These are phyloP conservation scores for Gorsachius goisagi DNA, from an alignment of 2,113 vertebrate species.

Conservation along the genomic window DNA sequence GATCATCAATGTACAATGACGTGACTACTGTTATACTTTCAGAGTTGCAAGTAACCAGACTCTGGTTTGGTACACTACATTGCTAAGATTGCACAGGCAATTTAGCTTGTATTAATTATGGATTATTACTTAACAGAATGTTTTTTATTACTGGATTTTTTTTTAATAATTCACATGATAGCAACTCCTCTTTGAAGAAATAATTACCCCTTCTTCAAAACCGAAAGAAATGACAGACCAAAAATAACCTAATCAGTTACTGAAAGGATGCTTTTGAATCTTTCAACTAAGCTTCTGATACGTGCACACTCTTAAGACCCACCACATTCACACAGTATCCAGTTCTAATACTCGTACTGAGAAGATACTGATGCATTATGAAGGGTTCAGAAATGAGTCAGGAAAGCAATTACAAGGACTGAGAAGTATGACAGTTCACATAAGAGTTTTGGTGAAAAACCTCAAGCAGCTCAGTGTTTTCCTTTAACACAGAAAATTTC, in stretches of 20 bases:
- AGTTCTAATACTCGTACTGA: neutral
- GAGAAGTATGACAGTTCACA: neutral
- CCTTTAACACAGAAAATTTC: neutral
- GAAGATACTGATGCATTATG: neutral
- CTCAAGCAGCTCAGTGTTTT: neutral
- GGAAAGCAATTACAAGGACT: neutral
- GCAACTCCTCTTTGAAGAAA: neutral
- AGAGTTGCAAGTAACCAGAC: neutral
- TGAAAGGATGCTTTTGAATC: neutral
- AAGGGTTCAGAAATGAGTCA: neutral
- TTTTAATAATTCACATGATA: neutral
- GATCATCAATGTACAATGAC: neutral
- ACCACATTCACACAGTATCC: neutral
- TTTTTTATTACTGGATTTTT: neutral
- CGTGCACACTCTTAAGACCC: neutral
- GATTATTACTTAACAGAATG: neutral
- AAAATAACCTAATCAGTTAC: constrained; percentile 25
- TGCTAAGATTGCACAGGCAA: neutral
- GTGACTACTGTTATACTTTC: neutral
- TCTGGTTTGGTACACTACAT: neutral
- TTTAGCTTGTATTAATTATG: neutral
- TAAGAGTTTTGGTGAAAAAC: neutral
- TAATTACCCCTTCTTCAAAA: neutral
- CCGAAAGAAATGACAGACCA: neutral
- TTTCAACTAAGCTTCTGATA: constrained; percentile 14